These are phyloP conservation scores for Carlito syrichta DNA, from an alignment of 2,113 vertebrate genomes.

Conservation along the genomic window DNA sequence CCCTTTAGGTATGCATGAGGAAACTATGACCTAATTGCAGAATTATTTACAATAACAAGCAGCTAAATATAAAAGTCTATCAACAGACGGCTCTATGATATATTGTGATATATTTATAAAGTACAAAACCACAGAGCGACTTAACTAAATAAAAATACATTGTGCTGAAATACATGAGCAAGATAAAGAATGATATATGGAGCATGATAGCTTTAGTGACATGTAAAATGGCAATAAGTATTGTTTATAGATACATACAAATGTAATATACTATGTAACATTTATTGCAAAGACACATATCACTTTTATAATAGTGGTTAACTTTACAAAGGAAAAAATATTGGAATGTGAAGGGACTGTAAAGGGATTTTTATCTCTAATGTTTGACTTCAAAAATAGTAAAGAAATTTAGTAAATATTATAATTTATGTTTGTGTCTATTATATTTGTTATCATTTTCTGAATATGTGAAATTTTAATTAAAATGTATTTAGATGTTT, in stretches of 20 bases:
- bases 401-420: too few species aligned
- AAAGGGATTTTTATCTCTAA: not conserved
- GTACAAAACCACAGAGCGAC: not conserved
- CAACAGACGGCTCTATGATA: not conserved
- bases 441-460: not conserved
- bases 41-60: not conserved
- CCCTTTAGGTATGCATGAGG: not conserved
- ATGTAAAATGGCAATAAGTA: conserved; percentile 3
- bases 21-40: not conserved
- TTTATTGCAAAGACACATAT: not conserved
- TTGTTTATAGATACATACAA: conserved; percentile 28
- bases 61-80: not conserved
- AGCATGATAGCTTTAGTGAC: not conserved
- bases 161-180: not conserved
- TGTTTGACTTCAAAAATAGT: conserved; percentile 7
- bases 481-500: conserved; percentile 5
- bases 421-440: not conserved
- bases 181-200: not conserved
- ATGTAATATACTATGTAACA: conserved; percentile 24
- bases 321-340: not conserved
- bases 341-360: not conserved
- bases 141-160: conserved; percentile 1
- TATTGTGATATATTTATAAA: not conserved
- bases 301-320: conserved; percentile 25
- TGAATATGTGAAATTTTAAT: not conserved